Evolutionary conservation across 2,113 vertebrate genomes (phyloP).

Genomic region (Podilymbus podiceps): DNA sequence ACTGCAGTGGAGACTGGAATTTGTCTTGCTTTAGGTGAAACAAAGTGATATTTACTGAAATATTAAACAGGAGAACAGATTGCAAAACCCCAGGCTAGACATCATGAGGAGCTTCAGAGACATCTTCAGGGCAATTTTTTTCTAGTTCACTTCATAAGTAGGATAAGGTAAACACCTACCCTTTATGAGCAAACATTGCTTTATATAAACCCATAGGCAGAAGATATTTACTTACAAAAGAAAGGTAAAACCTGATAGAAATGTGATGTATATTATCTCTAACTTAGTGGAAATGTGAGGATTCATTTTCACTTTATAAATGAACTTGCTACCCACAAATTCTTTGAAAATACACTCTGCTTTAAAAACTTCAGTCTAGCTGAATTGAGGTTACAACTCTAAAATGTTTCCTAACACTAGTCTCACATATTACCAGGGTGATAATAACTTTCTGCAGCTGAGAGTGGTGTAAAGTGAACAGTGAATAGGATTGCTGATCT

Average conservation of each 20-base stretch:
- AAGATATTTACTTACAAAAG: constrained; percentile 42
- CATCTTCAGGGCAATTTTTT: constrained; percentile 69
- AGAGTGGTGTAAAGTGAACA: constrained; percentile 2
- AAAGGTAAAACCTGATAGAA: constrained; percentile 26
- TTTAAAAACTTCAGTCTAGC: neutral
- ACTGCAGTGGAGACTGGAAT: constrained; percentile 60
- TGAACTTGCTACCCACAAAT: neutral
- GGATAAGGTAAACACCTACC: constrained; percentile 70
- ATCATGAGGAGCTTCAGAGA: constrained; percentile 58
- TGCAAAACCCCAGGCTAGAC: constrained; percentile 71
- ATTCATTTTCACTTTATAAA: neutral
- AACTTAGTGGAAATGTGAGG: neutral
- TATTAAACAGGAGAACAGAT: constrained; percentile 75
- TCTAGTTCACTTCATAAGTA: constrained; percentile 70
- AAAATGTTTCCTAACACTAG: constrained; percentile 52
- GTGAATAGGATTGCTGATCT: constrained; percentile 29
- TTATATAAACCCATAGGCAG: constrained; percentile 38
- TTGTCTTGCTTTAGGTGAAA: constrained; percentile 74
- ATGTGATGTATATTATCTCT: neutral
- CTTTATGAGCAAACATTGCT: constrained; percentile 66
- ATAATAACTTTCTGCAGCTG: constrained; percentile 53
- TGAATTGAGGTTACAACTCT: constrained; percentile 51
- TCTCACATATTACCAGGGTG: constrained; percentile 41
- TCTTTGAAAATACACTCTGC: neutral
- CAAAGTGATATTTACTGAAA: constrained; percentile 75